Evolutionary conservation across 2,888 invertebrate genomes (phyloP), one percentile per base, ranked within the genome.

Genomic region (Neoaliturus tenellus): DNA sequence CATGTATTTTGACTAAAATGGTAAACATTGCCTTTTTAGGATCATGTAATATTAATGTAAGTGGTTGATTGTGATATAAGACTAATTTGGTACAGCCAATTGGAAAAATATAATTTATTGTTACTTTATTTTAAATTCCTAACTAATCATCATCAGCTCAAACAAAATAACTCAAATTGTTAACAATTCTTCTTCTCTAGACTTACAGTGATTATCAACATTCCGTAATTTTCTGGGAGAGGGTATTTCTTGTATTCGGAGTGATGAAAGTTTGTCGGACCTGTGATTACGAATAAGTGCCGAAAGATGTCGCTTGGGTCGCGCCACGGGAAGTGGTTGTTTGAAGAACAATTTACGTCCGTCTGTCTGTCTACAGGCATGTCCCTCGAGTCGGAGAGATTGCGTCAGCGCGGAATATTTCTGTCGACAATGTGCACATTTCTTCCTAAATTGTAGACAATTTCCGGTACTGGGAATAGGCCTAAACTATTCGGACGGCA

Each of bases 261-360:
- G 28, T 28, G 62, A 62, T 62, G 62, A 62, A 62, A 31, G 62
- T 62, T 31, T 62, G 62, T 62, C 62, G 62, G 28, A 17, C 62
- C 62, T 1, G 28, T 28, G 28, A 31, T 28, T 62, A 28, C 28
- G 23, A 25, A 55, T 8, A n/a, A 48, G 4, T 23, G 55, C 55
- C 55, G 55, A 55, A 31, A 62, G 62, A 62, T 28, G 62, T 62
- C 62, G 62, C 62, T 14, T 25, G 2, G 23, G 51, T 10, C 48
- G 5, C 51, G 51, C 51, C 20, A 23, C 23, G 17, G 62, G 62
- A 62, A 62, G 28, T 62, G 62, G 62, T 28, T 62, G 62, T 62
- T 62, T 25, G 62, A 28, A 28, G 31, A 62, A 28, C 62, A 25
- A 62, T 62, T 62, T 28, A 62, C 62, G 62, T 62, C 62, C 31